Base-by-base conservation (phyloP, 1,140 invertebrate species). In the Hylyphantes graminicola region DNA sequence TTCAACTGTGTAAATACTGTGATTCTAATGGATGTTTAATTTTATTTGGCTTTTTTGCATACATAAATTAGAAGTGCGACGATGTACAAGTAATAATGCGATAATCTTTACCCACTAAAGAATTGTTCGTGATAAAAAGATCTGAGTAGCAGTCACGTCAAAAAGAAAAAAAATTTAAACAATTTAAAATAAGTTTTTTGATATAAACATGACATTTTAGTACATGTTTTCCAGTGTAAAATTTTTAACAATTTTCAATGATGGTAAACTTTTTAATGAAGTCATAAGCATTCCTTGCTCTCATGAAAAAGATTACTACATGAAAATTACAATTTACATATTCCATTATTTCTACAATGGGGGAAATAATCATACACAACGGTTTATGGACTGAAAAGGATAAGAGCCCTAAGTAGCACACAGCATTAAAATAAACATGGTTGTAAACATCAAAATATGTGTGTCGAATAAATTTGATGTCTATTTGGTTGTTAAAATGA, bases 1-100 rank as follows among this genome's bases (percentile, higher is more conserved):
- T 74, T 74, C 21, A 65, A 74, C 72, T 74, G 35, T 74, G 72
- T 74, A 74, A 59, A 74, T 74, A 74, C 55, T 74, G 72, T 57
- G 55, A 74, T 57, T 74, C 72, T 74, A 57, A 74, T 74, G 54
- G 72, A 74, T 74, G 72, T 74, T 73, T 57, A 35, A 74, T 57
- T 74, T 74, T 74, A 74, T 74, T 74, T 74, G 72, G 68, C 53
- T 55, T 74, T 35, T 72, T 74, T 74, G 72, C 72, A 74, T 74
- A 57, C 55, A 74, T 17, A 59, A 57, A 53, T 57, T 57, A 13
- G 54, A 74, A 57, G 72, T 74, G 72, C 72, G 55, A 74, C 35
- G 9, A 53, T 70, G 35, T 35, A 61, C 57, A 74, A 57, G 8
- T 17, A 21, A 53, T 55, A 74, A 74, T 57, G 72, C 72, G 21